Evolutionary conservation across 2,888 invertebrate species (phyloP).

Genomic region (Esperia sulphurella): DNA sequence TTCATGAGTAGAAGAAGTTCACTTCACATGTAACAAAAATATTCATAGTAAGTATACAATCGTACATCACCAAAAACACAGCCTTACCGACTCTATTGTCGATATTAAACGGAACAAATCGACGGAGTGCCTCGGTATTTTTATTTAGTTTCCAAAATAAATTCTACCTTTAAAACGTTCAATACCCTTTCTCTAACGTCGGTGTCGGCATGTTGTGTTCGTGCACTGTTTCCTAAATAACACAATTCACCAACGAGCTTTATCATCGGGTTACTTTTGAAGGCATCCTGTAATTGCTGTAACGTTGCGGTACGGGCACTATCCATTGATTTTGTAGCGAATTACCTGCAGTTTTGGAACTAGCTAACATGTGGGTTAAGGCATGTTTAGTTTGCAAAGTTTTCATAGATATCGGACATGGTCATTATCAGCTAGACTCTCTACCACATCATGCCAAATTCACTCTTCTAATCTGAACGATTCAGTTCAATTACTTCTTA

Average conservation of each 20-base stretch:
- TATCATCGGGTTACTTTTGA: conserved; percentile 7
- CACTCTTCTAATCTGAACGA: too few species aligned
- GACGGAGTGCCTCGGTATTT: conserved; percentile 42
- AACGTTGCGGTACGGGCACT: too few species aligned
- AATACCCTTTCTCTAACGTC: conserved; percentile 1
- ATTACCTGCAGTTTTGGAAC: too few species aligned
- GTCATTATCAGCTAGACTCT: too few species aligned
- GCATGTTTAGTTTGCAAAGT: too few species aligned
- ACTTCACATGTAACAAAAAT: too few species aligned
- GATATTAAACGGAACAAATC: conserved; percentile 49
- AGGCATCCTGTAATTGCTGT: not conserved
- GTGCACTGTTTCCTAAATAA: conserved; percentile 14
- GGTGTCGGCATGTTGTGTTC: conserved; percentile 6
- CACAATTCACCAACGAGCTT: conserved; percentile 3
- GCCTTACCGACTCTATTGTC: conserved; percentile 38
- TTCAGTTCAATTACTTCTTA: too few species aligned
- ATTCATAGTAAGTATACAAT: not conserved
- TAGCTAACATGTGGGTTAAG: too few species aligned
- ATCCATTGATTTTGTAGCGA: too few species aligned
- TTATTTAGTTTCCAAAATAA: conserved; percentile 43
- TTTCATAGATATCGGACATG: too few species aligned
- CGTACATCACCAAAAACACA: conserved; percentile 31
- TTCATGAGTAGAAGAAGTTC: too few species aligned
- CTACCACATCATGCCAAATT: too few species aligned
- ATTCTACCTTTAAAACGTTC: conserved; percentile 26